Conservation (phyloP, 2,113 vertebrate species). For the Notiomystis cincta region DNA sequence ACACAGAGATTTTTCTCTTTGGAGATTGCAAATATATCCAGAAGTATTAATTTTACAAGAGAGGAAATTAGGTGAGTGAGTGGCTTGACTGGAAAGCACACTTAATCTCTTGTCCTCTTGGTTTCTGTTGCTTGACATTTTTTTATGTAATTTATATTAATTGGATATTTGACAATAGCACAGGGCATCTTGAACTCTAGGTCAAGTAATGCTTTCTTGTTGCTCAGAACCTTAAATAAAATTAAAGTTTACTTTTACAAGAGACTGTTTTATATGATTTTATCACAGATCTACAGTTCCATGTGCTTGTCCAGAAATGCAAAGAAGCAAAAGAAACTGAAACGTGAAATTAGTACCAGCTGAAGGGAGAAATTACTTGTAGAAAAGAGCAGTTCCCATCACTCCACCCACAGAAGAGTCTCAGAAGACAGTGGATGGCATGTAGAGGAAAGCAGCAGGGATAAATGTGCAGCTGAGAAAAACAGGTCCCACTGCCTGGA, state of each 20-base stretch:
- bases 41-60: constrained; percentile 14
- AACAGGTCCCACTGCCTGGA: background rate
- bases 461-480: background rate
- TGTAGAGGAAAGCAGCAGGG: background rate
- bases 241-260: background rate
- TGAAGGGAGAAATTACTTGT: background rate
- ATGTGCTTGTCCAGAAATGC: background rate
- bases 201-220: background rate
- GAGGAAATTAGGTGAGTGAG: background rate
- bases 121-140: background rate
- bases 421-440: background rate
- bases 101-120: background rate
- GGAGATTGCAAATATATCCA: background rate
- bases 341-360: background rate
- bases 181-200: background rate
- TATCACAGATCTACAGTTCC: background rate
- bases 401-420: background rate
- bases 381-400: background rate
- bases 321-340: background rate
- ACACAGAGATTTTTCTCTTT: constrained; percentile 1
- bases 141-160: background rate
- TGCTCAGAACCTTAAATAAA: background rate
- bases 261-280: background rate
- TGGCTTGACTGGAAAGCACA: background rate
- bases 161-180: background rate